Conservation (phyloP, 2,888 invertebrate species). For the Apomyelois bistriatella region DNA sequence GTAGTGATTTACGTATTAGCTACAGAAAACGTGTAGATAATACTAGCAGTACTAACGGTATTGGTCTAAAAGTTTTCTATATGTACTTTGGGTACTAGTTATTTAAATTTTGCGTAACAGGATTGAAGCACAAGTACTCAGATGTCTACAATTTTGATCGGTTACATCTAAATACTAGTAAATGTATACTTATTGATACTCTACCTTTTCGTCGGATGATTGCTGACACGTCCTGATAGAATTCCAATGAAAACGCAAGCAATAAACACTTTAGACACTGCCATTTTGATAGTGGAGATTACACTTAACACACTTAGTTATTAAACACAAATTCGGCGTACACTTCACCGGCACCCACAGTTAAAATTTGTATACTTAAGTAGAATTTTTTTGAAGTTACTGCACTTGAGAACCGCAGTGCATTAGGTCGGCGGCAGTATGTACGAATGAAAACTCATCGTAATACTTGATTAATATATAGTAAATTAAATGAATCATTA, state of each 20-base stretch:
- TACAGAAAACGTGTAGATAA: no score
- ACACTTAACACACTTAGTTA: not conserved
- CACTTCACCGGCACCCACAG: no score
- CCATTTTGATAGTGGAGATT: not conserved
- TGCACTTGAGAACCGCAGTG: slow-evolving; percentile 14
- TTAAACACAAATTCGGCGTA: not conserved
- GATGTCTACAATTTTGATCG: no score
- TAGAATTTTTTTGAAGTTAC: not conserved
- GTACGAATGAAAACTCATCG: slow-evolving; percentile 18
- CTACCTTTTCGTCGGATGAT: not conserved
- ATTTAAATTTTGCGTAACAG: no score
- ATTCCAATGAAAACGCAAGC: slow-evolving; percentile 3
- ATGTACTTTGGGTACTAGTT: no score
- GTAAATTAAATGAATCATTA: slow-evolving; percentile 20
- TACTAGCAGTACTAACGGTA: no score
- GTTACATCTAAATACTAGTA: not conserved
- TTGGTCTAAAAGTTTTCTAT: no score
- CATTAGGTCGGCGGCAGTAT: slow-evolving; percentile 19
- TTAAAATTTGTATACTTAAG: not conserved
- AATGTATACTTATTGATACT: not conserved
- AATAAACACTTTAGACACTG: slow-evolving; percentile 1
- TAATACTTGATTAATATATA: slow-evolving; percentile 17
- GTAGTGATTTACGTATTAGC: no score
- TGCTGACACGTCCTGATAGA: not conserved
- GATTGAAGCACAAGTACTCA: no score